These are phyloP conservation scores for Argopecten irradians DNA, from an alignment of 1,140 invertebrate genomes.

Conservation along the genomic window DNA sequence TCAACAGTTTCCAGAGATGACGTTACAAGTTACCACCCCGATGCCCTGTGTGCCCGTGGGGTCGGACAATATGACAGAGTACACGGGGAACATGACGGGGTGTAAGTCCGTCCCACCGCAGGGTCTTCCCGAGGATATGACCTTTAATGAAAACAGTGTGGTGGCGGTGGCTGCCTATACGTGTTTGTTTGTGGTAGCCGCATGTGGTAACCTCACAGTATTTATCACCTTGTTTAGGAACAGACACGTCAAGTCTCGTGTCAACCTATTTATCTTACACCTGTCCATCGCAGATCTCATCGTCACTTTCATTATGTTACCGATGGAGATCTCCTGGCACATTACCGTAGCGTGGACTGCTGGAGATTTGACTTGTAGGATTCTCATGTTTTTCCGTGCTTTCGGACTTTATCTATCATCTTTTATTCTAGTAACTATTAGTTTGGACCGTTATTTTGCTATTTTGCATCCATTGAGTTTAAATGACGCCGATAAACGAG, in stretches of 20 bases:
- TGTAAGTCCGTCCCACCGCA: not conserved
- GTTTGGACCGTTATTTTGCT: constrained; percentile 87
- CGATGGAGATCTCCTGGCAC: constrained; percentile 86
- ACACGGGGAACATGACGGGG: not conserved
- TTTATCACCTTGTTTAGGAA: constrained; percentile 85
- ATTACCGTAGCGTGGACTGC: constrained; percentile 87
- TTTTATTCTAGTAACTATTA: constrained; percentile 88
- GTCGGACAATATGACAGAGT: not conserved
- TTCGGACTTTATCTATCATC: constrained; percentile 89
- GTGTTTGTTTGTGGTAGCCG: constrained; percentile 90
- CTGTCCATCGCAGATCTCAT: constrained; percentile 86
- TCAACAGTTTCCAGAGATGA: not conserved
- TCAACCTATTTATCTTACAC: constrained; percentile 87
- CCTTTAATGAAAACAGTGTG: constrained; percentile 87
- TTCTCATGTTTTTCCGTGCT: constrained; percentile 85
- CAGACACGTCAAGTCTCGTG: constrained; percentile 84
- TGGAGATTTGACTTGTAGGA: constrained; percentile 85
- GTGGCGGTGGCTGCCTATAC: constrained; percentile 85
- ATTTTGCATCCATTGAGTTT: constrained; percentile 86
- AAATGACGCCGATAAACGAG: constrained; percentile 82
- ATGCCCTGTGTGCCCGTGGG: not conserved
- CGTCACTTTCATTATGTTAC: constrained; percentile 88
- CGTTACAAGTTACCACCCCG: not conserved
- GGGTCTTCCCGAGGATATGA: constrained; percentile 80
- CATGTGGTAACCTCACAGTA: constrained; percentile 88